Evolutionary conservation across 1,140 invertebrate species (phyloP).

Genomic region (Saccostrea cuccullata): DNA sequence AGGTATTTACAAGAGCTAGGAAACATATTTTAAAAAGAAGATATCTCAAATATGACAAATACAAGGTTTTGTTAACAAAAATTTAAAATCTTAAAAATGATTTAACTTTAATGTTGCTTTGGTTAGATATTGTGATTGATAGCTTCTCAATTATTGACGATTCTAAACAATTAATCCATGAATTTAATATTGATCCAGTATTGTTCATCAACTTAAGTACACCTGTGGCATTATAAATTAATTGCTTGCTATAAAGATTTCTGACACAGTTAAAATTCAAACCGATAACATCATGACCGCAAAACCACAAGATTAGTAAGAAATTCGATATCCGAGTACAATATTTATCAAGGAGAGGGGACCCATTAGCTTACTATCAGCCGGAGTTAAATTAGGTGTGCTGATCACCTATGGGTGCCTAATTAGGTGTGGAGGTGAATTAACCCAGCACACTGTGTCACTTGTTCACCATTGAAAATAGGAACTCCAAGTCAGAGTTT

Average conservation of each 20-base stretch:
- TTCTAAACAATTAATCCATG: background rate
- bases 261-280: conserved; percentile 15
- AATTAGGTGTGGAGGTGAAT: conserved; percentile 20
- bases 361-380: conserved; percentile 26
- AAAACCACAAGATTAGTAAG: background rate
- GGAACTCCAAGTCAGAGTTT: background rate
- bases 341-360: conserved; percentile 3
- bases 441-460: conserved; percentile 2
- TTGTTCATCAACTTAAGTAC: background rate
- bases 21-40: background rate
- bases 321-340: background rate
- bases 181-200: background rate
- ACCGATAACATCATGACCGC: background rate
- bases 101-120: background rate
- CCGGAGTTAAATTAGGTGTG: conserved; percentile 22
- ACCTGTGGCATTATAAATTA: background rate
- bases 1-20: background rate
- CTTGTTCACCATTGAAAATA: background rate
- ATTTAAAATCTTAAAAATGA: too few species aligned
- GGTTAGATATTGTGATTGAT: background rate
- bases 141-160: background rate
- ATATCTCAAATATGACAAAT: too few species aligned
- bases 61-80: background rate
- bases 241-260: conserved; percentile 3
- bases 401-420: conserved; percentile 22